Percentiles rank a stretch among this genome's conserved stretches.
Conservation (phyloP, 2,113 vertebrate genomes). For the Fukomys damarensis region DNA sequence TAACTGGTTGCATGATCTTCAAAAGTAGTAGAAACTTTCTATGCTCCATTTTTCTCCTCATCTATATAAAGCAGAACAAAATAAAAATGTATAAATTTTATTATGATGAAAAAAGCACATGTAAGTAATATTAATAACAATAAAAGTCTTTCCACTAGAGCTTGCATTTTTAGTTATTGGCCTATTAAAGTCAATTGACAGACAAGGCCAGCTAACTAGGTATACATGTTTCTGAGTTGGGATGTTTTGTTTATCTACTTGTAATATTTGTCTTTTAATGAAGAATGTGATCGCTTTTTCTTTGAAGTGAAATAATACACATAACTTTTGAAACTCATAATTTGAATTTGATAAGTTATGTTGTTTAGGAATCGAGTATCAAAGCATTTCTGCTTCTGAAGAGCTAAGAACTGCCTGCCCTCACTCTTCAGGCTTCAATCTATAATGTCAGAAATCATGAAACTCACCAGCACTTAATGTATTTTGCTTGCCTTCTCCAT, state of each 20-base stretch:
- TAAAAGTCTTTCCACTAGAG: neutral
- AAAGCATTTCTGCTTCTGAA: slow-evolving; percentile 18
- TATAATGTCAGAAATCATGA: slow-evolving; percentile 41
- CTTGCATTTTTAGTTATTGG: neutral
- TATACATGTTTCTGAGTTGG: neutral
- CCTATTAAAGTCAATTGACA: neutral
- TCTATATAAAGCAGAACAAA: neutral
- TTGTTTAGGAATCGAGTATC: neutral
- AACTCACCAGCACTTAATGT: slow-evolving; percentile 33
- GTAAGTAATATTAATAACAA: neutral
- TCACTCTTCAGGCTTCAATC: neutral
- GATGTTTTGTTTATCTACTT: neutral
- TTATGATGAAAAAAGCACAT: neutral
- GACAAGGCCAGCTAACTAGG: neutral
- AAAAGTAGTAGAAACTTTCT: neutral
- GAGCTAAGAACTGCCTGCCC: neutral
- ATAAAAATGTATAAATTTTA: neutral
- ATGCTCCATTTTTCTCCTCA: neutral
- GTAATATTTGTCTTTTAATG: neutral
- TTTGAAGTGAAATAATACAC: neutral
- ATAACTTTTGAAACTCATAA: slow-evolving; percentile 2
- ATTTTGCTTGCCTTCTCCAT: slow-evolving; percentile 45
- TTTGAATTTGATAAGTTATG: neutral
- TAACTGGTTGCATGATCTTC: neutral
- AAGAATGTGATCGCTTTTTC: neutral